A percentile compares a stretch with the other conserved stretches of the same genome.
Conservation (phyloP, 2,797 vertebrate genomes). For the Cossypha dichroa region DNA sequence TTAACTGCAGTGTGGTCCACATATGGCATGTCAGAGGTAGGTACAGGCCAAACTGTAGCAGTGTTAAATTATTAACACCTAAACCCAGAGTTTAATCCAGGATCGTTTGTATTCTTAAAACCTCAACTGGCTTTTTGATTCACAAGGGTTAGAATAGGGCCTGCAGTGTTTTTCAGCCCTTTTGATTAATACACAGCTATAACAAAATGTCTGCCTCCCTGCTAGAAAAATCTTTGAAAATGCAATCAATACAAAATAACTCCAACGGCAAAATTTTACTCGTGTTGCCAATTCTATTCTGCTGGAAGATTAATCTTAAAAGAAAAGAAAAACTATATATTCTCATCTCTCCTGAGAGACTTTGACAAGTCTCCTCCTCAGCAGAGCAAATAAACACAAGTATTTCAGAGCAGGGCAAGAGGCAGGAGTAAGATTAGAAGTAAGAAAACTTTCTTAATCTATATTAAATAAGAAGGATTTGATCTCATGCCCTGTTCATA, state of each 20-base stretch:
- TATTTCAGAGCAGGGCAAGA: neutral
- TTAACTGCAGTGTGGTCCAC: neutral
- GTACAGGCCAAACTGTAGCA: neutral
- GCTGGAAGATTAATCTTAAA: slow-evolving; percentile 25
- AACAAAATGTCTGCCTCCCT: slow-evolving; percentile 13
- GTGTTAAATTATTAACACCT: neutral
- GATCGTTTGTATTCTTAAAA: neutral
- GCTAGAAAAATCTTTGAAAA: slow-evolving; percentile 46
- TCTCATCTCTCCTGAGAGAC: neutral
- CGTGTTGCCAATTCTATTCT: neutral
- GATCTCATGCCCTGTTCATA: neutral
- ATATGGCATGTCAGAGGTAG: neutral
- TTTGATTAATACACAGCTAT: slow-evolving; percentile 32
- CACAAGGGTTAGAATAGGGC: neutral
- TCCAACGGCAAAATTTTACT: slow-evolving; percentile 5
- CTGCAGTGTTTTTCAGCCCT: neutral
- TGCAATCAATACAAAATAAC: slow-evolving; percentile 27
- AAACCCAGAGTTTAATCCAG: neutral
- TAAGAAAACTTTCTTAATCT: neutral
- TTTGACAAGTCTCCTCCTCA: neutral
- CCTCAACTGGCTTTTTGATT: neutral
- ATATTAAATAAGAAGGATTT: neutral
- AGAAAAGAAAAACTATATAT: neutral
- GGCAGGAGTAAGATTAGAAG: neutral
- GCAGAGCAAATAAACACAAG: neutral